A percentile compares a stretch with the other conserved stretches of the same genome.
Evolutionary conservation across 2,113 vertebrate species (phyloP).

Genomic region (Hippoglossus stenolepis): DNA sequence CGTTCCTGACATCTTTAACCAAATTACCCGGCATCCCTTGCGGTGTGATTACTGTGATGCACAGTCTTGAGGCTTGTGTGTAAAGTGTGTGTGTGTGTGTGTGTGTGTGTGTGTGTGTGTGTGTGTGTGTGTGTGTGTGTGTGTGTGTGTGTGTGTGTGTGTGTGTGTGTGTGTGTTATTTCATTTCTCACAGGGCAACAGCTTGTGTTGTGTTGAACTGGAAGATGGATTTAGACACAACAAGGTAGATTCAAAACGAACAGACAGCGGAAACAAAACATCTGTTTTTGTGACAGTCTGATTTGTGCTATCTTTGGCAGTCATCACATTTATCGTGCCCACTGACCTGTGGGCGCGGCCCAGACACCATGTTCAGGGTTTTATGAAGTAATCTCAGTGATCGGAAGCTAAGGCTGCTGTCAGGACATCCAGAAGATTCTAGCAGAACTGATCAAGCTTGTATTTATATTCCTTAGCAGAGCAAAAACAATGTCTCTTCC

Average conservation of each 20-base stretch:
- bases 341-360: constrained; percentile 39
- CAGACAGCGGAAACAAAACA: not conserved
- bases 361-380: constrained; percentile 46
- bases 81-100: constrained; percentile 39
- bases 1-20: constrained; percentile 86
- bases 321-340: constrained; percentile 15
- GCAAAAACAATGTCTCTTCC: constrained; percentile 17
- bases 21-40: constrained; percentile 83
- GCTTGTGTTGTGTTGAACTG: constrained; percentile 39
- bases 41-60: constrained; percentile 82
- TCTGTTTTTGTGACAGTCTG: too few species aligned
- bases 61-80: constrained; percentile 61
- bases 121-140: constrained; percentile 54
- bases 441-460: constrained; percentile 27
- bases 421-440: constrained; percentile 30
- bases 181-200: constrained; percentile 38
- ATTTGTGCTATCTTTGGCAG: constrained; percentile 33
- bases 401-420: constrained; percentile 19
- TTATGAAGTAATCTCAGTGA: constrained; percentile 56
- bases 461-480: constrained; percentile 22
- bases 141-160: constrained; percentile 54
- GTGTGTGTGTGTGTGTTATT: constrained; percentile 43
- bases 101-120: constrained; percentile 51
- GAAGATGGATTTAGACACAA: constrained; percentile 36
- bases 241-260: constrained; percentile 38